phyloP scores from a whole-genome alignment of 2,888 invertebrate species.

The Stenurella melanura region DNA sequence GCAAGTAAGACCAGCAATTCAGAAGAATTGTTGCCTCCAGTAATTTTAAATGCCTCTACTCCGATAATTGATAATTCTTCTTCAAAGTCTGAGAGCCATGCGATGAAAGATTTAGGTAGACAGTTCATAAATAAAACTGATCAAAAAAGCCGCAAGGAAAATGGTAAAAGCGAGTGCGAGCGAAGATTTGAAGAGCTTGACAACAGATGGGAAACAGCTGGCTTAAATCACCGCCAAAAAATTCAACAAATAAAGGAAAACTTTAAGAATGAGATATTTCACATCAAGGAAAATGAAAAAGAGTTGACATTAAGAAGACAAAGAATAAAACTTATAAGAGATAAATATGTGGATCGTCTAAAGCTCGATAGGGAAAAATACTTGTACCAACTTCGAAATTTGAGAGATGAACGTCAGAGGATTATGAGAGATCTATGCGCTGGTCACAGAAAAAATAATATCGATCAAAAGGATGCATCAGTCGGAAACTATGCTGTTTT shows the following conservation, averaged over 20 bases:
- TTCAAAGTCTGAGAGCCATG: neutral
- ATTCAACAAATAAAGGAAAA: slow-evolving; percentile 62
- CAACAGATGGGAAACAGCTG: slow-evolving; percentile 56
- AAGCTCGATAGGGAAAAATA: slow-evolving; percentile 61
- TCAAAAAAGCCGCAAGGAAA: slow-evolving; percentile 49
- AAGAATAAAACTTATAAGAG: slow-evolving; percentile 58
- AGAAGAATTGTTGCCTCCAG: neutral
- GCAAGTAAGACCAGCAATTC: neutral
- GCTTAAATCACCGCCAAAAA: slow-evolving; percentile 58
- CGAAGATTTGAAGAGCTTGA: slow-evolving; percentile 62
- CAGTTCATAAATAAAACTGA: neutral
- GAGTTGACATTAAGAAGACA: slow-evolving; percentile 55
- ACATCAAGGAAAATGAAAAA: slow-evolving; percentile 58
- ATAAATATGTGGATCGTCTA: slow-evolving; percentile 61
- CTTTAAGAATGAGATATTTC: slow-evolving; percentile 59
- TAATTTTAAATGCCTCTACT: neutral
- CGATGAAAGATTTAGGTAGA: neutral
- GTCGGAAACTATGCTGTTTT: slow-evolving; percentile 63
- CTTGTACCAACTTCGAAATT: slow-evolving; percentile 56
- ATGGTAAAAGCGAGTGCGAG: slow-evolving; percentile 63
- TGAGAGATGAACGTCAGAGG: slow-evolving; percentile 60
- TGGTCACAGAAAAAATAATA: slow-evolving; percentile 45
- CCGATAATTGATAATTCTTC: neutral
- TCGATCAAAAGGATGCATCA: slow-evolving; percentile 60
- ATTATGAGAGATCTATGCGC: slow-evolving; percentile 57